Percentiles rank a stretch among this genome's conserved stretches.
Conservation (phyloP, 1,140 invertebrate genomes). For the Brachionus rubens region DNA sequence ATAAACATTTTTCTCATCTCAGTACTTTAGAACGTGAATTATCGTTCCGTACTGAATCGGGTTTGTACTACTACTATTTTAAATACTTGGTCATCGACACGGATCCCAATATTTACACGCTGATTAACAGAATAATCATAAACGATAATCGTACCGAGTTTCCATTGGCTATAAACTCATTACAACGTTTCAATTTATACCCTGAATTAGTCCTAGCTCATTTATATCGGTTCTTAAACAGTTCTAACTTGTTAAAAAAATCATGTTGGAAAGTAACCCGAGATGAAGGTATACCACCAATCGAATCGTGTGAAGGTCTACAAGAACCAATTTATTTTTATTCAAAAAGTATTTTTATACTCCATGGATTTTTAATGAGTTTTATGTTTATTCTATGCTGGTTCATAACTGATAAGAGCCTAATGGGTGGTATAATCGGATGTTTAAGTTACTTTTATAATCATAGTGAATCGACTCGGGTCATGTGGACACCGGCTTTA, state of each 20-base stretch:
- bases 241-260: conserved; percentile 54
- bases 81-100: conserved; percentile 71
- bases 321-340: conserved; percentile 75
- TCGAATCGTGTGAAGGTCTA: conserved; percentile 73
- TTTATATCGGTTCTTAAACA: conserved; percentile 16
- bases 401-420: conserved; percentile 60
- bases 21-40: conserved; percentile 77
- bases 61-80: conserved; percentile 81
- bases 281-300: conserved; percentile 65
- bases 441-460: conserved; percentile 73
- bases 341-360: conserved; percentile 68
- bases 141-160: conserved; percentile 75
- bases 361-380: conserved; percentile 66
- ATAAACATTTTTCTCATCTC: conserved; percentile 75
- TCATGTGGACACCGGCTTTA: conserved; percentile 79
- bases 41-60: conserved; percentile 77
- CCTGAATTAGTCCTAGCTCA: conserved; percentile 68
- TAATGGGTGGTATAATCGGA: conserved; percentile 68
- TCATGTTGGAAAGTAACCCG: conserved; percentile 67
- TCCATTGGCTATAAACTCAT: conserved; percentile 73
- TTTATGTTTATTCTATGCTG: conserved; percentile 67
- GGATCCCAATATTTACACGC: conserved; percentile 49
- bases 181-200: conserved; percentile 75
- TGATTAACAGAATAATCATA: conserved; percentile 62
- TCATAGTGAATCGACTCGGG: conserved; percentile 71